Conservation (phyloP, 2,797 vertebrate genomes). For the Platyrinchus mystaceus region DNA sequence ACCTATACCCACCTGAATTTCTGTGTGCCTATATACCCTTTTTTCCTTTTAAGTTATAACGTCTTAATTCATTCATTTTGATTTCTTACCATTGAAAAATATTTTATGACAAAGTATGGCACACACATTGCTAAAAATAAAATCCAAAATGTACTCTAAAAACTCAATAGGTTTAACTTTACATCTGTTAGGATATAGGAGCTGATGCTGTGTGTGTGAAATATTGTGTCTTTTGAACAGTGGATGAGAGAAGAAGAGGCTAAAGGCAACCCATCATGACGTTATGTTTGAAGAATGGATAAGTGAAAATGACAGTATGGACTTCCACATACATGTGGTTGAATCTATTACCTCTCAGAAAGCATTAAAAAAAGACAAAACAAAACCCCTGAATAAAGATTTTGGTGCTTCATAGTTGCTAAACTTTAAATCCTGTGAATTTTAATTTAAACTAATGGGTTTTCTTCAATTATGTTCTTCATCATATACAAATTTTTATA, state of each 20-base stretch:
- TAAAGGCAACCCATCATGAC: background rate
- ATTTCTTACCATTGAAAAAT: background rate
- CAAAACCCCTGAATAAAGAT: background rate
- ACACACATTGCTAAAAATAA: background rate
- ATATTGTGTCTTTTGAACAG: background rate
- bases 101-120: background rate
- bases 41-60: background rate
- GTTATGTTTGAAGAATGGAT: background rate
- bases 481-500: background rate
- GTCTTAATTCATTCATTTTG: background rate
- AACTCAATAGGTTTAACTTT: background rate
- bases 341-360: background rate
- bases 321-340: accelerated
- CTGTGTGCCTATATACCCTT: background rate
- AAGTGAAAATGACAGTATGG: background rate
- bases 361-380: background rate
- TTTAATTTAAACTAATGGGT: background rate
- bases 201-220: background rate
- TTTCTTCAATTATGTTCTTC: background rate
- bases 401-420: background rate
- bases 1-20: background rate
- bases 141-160: background rate
- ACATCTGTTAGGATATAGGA: background rate
- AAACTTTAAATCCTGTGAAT: background rate
- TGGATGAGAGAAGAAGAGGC: background rate